A percentile compares a stretch with the other conserved stretches of the same genome.
Conservation (phyloP, 1,140 invertebrate species). For the Drosophila insularis region DNA sequence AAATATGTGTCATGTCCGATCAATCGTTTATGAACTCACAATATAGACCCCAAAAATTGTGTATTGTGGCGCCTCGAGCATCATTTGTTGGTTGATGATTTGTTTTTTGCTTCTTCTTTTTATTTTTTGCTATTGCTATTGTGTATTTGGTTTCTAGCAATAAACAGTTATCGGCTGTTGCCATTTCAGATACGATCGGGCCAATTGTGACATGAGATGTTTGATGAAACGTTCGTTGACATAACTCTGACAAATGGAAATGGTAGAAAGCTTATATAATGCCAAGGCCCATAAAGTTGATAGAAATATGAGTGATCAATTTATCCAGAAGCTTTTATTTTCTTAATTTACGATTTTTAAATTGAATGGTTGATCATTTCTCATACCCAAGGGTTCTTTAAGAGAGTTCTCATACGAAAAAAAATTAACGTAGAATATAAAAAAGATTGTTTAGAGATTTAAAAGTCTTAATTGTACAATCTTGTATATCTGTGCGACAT, state of each 20-base stretch:
- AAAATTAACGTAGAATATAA: no score
- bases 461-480: no score
- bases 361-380: no score
- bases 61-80: conserved; percentile 33
- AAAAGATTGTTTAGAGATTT: no score
- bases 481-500: no score
- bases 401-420: no score
- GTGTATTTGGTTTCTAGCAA: not conserved
- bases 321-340: not conserved
- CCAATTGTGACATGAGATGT: not conserved
- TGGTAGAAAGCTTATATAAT: conserved; percentile 1
- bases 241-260: not conserved
- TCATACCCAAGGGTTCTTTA: no score
- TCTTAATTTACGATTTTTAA: no score
- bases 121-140: conserved; percentile 4
- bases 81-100: conserved; percentile 27
- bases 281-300: not conserved
- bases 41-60: conserved; percentile 14
- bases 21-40: conserved; percentile 16
- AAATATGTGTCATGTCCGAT: conserved; percentile 38
- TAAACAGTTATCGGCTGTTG: conserved; percentile 39
- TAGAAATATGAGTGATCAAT: not conserved
- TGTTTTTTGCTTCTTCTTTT: conserved; percentile 4
- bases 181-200: conserved; percentile 12
- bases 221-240: not conserved